Base-by-base conservation (phyloP, 2,888 invertebrate genomes). In the Scaptomyza caliginosa region DNA sequence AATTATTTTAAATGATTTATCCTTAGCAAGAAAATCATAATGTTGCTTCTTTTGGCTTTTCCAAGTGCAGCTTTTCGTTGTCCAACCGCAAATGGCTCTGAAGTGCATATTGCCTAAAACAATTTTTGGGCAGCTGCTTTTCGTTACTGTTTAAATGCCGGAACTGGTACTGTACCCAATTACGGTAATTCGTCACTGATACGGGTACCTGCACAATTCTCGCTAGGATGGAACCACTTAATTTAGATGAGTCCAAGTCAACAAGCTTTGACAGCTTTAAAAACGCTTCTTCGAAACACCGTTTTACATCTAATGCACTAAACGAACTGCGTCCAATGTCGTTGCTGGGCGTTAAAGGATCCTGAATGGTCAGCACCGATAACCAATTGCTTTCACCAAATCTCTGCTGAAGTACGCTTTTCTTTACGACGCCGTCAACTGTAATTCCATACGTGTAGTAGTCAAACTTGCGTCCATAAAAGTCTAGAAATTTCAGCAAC, bases 381-480 rank as follows among this genome's bases (percentile, higher is more conserved):
- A 71, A 10, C 65, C 72, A 84, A 17, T 58, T 72, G 38, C 57
- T 43, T 1, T 48, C 48, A 0, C 49, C 45, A 13, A 79, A 30
- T 1, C 28, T 24, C 7, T 19, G 24, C 6, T 62, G 59, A 0
- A 84, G 56, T 3, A 60, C 49, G 8, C 50, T 30, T 17, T 84
- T 82, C 5, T 81, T 73, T 4, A 73, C 56, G 21, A 16, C 39
- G 30, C 58, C 63, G 0, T 54, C 46, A 1, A 86, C 66, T 11
- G 86, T 58, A 5, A 82, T 77, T 2, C 45, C 72, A 32, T 62
- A 86, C 40, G 74, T 78, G 4, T 55, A 55, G 52, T 81, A 77
- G 36, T 82, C 78, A 56, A 82, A 82, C 17, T 86, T 86, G n/a
- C 87, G 75, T 21, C 81, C 81, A 34, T 84, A 82, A 49, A 65